Percentiles rank a stretch among this genome's conserved stretches.
Evolutionary conservation across 1,140 invertebrate genomes (phyloP).

Genomic region (Asbolus verrucosus): DNA sequence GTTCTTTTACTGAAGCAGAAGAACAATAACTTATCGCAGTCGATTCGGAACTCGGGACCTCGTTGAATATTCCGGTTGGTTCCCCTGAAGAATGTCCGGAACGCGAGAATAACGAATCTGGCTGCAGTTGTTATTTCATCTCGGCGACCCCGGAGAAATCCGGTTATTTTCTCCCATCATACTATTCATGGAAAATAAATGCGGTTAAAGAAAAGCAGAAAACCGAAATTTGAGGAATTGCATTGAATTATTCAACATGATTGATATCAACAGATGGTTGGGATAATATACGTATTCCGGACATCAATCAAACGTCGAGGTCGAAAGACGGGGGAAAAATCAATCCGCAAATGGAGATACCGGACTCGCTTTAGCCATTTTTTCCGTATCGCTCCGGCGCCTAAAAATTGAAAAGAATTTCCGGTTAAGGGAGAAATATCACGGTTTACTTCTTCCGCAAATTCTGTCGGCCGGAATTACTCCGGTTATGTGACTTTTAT

Average conservation of each 20-base stretch:
- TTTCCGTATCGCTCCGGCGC: background rate
- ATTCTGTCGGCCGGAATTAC: background rate
- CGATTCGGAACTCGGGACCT: no score
- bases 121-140: background rate
- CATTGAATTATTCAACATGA: slow-evolving; percentile 33
- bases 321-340: slow-evolving; percentile 8
- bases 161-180: background rate
- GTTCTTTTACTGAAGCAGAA: no score
- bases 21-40: no score
- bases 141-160: background rate
- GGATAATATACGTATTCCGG: slow-evolving; percentile 30
- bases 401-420: slow-evolving; percentile 8
- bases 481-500: background rate
- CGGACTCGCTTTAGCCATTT: background rate
- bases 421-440: background rate
- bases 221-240: slow-evolving; percentile 14
- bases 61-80: no score
- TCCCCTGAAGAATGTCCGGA: background rate
- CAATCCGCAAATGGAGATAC: slow-evolving; percentile 1
- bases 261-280: slow-evolving; percentile 33
- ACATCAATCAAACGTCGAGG: slow-evolving; percentile 1
- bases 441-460: background rate
- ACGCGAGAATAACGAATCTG: background rate
- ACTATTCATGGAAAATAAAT: background rate
- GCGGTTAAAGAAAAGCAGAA: background rate